phyloP scores from a whole-genome alignment of 1,140 invertebrate genomes.

The Drosophila tropicalis region DNA sequence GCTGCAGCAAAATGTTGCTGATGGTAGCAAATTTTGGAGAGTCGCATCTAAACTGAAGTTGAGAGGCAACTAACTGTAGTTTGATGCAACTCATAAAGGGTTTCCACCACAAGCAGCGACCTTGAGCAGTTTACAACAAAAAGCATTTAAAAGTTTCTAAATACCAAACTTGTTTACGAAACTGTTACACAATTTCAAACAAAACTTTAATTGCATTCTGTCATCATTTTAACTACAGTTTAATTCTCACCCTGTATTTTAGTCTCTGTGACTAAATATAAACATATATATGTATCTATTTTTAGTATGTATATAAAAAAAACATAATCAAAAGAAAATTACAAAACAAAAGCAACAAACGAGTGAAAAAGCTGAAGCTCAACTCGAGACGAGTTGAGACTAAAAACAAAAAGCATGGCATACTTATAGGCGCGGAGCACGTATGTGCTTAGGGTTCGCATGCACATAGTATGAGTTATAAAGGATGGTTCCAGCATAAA shows the following conservation, averaged over 20 bases:
- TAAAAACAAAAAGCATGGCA: conserved; percentile 32
- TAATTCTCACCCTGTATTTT: background rate
- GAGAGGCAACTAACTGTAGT: conserved; percentile 11
- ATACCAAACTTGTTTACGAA: background rate
- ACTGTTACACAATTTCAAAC: too few species aligned
- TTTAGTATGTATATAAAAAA: conserved; percentile 13
- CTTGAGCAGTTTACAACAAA: conserved; percentile 23
- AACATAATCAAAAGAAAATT: conserved; percentile 74
- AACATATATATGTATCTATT: conserved; percentile 20
- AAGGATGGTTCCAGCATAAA: conserved; percentile 48
- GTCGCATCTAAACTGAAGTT: conserved; percentile 12
- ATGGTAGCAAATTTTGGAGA: conserved; percentile 60
- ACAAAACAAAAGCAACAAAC: conserved; percentile 50
- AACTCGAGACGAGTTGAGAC: conserved; percentile 24
- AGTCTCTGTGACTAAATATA: background rate
- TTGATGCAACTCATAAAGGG: conserved; percentile 30
- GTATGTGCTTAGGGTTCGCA: conserved; percentile 42
- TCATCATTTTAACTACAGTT: too few species aligned
- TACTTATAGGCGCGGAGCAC: conserved; percentile 42
- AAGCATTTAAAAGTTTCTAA: background rate
- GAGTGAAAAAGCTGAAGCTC: conserved; percentile 10
- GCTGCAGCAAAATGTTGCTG: conserved; percentile 54
- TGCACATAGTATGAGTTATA: conserved; percentile 25
- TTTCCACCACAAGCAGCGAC: conserved; percentile 26
- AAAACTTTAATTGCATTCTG: too few species aligned